Base-by-base conservation (phyloP, 2,797 vertebrate genomes). In the Betta splendens region DNA sequence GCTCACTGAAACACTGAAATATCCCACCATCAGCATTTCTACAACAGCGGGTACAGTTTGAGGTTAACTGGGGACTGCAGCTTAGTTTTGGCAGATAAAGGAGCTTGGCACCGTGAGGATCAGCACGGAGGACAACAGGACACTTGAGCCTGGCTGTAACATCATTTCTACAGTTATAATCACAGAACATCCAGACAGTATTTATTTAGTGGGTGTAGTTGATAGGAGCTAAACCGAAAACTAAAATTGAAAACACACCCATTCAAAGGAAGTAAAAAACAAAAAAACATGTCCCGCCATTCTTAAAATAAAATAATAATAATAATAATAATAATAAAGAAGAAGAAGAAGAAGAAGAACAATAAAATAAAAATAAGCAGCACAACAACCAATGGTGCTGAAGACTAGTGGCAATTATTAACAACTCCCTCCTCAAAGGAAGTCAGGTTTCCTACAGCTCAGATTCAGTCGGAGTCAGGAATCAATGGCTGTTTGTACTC, bases 381-480 rank as follows among this genome's bases (percentile, higher is more conserved):
- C 16, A 13, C 36, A 43, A 29, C 20, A 17, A 12, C 37, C 25
- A 21, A 20, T 31, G 25, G 20, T 4, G 20, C 33, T 36, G 25
- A n/a, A n/a, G n/a, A n/a, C n/a, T n/a, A n/a, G n/a, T n/a, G n/a
- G n/a, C n/a, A n/a, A n/a, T n/a, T n/a, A n/a, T n/a, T 0, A 12
- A 6, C 25, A 9, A 18, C 77, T 66, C 71, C 76, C 44, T 71
- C 80, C 62, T 58, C 7, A 28, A 64, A 38, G 33, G 44, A 25
- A 62, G 26, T 3, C 3, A 25, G 22, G 31, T 17, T 38, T 53
- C 22, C 26, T 26, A 53, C 28, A 56, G 12, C 28, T 51, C 13
- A 15, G 29, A 15, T 17, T 39, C 45, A 15, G 5, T 6, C 0
- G 4, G 8, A 3, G 13, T n/a, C 29, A 1, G 18, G 39, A 7